phyloP scores from a whole-genome alignment of 2,113 vertebrate genomes.

The Nothoprocta perdicaria region DNA sequence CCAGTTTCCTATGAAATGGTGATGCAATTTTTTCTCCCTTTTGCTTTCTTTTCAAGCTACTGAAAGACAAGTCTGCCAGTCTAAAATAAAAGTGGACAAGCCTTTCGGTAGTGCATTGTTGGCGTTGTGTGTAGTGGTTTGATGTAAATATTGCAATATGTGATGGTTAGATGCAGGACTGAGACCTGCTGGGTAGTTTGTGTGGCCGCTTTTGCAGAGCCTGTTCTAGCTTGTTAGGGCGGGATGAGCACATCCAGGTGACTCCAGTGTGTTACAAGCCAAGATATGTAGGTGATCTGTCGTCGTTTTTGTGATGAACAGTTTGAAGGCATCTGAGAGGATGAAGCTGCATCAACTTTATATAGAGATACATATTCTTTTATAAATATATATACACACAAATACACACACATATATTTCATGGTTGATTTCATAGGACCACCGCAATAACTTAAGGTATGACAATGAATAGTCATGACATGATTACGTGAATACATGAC shows the following conservation, averaged over 20 bases:
- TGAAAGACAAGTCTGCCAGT: background rate
- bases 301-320: background rate
- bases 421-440: background rate
- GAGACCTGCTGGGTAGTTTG: background rate
- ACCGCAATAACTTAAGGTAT: background rate
- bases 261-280: background rate
- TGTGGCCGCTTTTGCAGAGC: background rate
- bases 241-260: background rate
- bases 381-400: no score
- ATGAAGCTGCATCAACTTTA: background rate
- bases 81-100: background rate
- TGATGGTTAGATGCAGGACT: background rate
- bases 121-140: background rate
- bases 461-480: background rate
- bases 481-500: no score
- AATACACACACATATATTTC: background rate
- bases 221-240: background rate
- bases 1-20: slow-evolving; percentile 28
- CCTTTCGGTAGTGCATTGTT: background rate
- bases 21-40: background rate
- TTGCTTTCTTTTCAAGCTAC: slow-evolving; percentile 44
- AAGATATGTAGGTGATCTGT: background rate
- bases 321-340: background rate
- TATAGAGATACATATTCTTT: no score
- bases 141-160: background rate